Evolutionary conservation across 2,888 invertebrate genomes (phyloP), one percentile per base, ranked within the genome.

Genomic region (Icerya purchasi): DNA sequence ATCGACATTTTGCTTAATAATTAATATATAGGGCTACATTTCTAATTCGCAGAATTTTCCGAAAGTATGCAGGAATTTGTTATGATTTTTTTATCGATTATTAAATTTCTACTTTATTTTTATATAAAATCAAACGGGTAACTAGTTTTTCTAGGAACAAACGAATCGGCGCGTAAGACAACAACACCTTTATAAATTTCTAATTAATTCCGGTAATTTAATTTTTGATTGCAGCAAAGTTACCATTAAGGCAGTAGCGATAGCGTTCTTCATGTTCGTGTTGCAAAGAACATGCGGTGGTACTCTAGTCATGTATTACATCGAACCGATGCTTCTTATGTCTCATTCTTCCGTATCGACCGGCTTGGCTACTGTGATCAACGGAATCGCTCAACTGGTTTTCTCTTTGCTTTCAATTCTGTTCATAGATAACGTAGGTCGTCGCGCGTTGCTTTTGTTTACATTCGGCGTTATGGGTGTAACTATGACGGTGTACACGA

Each of bases 381-480:
- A 75, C 14, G 74, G 72, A 1, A 65, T 67, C 1, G 71, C 74
- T 1, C 63, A 65, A 24, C 63, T 66, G 1, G 60, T 66, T 22
- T 61, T 64, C 19, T 65, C 70, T 22, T 62, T 63, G 56, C 61
- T 66, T 51, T 66, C 68, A 1, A 64, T 67, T 1, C 58, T 67
- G 63, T 51, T 68, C 57, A 56, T 66, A 22, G 65, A 66, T 63
- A 66, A 67, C 22, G 65, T 56, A 67, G 76, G 76, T 2, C 64
- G 76, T 36, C 66, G 71, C 50, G 66, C 69, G 24, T 68, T 76
- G 14, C 68, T 76, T 5, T 65, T 73, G 10, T 59, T 71, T 22
- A 72, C 72, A 2, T 72, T 72, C 8, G 53, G 68, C 18, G 58
- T 69, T 1, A 68, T 69, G 68, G 62, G 65, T 1, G 20, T 68